Base-by-base conservation (phyloP, 2,113 vertebrate genomes). In the Melanostigma gelatinosum region DNA sequence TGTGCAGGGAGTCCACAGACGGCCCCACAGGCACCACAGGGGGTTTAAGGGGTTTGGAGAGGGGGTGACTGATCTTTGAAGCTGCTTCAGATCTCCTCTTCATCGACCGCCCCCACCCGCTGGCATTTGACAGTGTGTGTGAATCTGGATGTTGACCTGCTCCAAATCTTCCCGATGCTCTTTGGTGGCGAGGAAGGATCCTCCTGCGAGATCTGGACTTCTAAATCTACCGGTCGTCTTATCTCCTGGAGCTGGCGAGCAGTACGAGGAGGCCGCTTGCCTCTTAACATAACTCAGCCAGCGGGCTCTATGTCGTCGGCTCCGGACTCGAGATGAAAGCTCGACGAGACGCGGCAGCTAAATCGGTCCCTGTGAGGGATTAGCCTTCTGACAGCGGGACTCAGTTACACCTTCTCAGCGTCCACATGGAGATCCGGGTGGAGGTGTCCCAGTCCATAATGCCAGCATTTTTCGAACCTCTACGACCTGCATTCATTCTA, bases 1-100 rank as follows among this genome's bases (percentile, higher is more conserved):
- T 86, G 88, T 77, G 80, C 72, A 60, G 79, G 77, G 83, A 66
- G 86, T 84, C 80, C 22, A 8, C 83, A 87, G 79, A 86, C 40
- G 13, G 73, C 77, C 81, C 70, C 32, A 10, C 69, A 72, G 84
- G 88, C 92, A 85, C 87, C 70, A 50, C 18, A 34, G 61, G 69
- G 76, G 87, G 78, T 80, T 88, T 80, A 85, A 68, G 40, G 69
- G 67, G 57, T 84, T 81, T 50, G 79, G 62, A 72, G 58, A 76
- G 64, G 65, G 83, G 81, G 80, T 55, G 79, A 89, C 79, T 86
- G 85, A 92, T 89, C 83, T 91, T 88, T 88, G 88, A 91, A 68
- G 84, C 62, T 32, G 44, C 85, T 80, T 91, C 87, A 87, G 80
- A 90, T 85, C 80, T 88, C 61, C 77, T 65, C 61, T 62, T 85